These are phyloP conservation scores for Echeneis naucrates DNA, from an alignment of 2,797 vertebrate species.

Conservation along the genomic window DNA sequence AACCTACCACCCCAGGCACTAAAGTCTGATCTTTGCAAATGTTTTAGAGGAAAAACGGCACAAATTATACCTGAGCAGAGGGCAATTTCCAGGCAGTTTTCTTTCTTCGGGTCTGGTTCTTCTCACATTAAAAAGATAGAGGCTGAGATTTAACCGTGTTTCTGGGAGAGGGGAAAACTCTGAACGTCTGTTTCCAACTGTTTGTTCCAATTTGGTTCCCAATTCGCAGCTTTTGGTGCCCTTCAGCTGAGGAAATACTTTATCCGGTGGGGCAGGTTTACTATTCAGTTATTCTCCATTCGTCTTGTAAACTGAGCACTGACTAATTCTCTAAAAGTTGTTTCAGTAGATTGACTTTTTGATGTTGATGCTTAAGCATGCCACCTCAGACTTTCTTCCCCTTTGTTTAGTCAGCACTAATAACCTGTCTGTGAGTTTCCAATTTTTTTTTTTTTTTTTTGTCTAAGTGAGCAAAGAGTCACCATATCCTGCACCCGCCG, in stretches of 20 bases:
- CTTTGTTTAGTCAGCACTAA: slow-evolving; percentile 8
- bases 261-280: background rate
- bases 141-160: slow-evolving; percentile 7
- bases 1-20: background rate
- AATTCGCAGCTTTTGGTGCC: slow-evolving; percentile 4
- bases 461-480: slow-evolving; percentile 50
- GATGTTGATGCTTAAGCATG: background rate
- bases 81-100: background rate
- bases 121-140: slow-evolving; percentile 21
- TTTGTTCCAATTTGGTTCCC: slow-evolving; percentile 52
- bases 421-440: slow-evolving; percentile 45
- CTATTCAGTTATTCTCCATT: background rate
- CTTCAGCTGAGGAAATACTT: slow-evolving; percentile 18
- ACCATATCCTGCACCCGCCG: slow-evolving; percentile 62
- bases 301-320: background rate
- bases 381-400: slow-evolving; percentile 15
- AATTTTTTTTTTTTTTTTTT: slow-evolving; percentile 41
- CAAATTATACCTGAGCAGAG: background rate
- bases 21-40: slow-evolving; percentile 1
- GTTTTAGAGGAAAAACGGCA: background rate
- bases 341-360: slow-evolving; percentile 5
- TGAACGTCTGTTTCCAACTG: slow-evolving; percentile 26
- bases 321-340: slow-evolving; percentile 8
- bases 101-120: background rate
- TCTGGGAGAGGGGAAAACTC: slow-evolving; percentile 41